These are phyloP conservation scores for Rapana venosa DNA, from an alignment of 2,888 invertebrate genomes.

Conservation along the genomic window DNA sequence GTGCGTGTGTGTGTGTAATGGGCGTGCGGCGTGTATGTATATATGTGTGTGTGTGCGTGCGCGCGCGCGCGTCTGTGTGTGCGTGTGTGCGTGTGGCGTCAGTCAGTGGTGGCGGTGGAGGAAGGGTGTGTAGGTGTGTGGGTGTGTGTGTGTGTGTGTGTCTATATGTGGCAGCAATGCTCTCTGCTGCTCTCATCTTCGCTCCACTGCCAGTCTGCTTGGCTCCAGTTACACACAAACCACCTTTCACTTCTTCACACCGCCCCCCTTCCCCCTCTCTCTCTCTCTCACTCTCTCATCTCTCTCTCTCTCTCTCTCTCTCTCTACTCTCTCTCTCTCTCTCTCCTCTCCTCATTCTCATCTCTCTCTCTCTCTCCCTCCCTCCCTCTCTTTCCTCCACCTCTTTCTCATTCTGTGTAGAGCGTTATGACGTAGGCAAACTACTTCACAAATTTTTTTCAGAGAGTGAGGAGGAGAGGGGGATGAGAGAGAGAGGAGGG, in stretches of 20 bases:
- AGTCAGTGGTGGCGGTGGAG: no score
- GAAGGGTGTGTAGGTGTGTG: neutral
- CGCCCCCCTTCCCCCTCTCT: no score
- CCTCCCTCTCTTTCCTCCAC: neutral
- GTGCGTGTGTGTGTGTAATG: neutral
- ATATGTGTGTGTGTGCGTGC: neutral
- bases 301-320: no score
- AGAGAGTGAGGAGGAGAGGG: no score
- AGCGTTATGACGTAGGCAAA: no score
- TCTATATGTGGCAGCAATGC: neutral
- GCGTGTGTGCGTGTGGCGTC: neutral
- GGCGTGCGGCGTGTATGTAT: neutral
- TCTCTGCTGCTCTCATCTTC: neutral
- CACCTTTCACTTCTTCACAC: no score
- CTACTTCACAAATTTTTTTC: no score
- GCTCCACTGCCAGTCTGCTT: no score
- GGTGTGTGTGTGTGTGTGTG: neutral
- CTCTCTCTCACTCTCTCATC: no score
- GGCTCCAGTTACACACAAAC: no score
- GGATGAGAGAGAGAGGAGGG: no score
- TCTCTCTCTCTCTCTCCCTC: neutral
- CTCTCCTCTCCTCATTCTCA: neutral
- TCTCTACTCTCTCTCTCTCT: no score
- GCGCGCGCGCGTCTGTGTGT: neutral
- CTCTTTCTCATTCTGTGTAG: neutral